These are phyloP conservation scores for Numida meleagris DNA, from an alignment of 2,113 vertebrate species.

Conservation along the genomic window DNA sequence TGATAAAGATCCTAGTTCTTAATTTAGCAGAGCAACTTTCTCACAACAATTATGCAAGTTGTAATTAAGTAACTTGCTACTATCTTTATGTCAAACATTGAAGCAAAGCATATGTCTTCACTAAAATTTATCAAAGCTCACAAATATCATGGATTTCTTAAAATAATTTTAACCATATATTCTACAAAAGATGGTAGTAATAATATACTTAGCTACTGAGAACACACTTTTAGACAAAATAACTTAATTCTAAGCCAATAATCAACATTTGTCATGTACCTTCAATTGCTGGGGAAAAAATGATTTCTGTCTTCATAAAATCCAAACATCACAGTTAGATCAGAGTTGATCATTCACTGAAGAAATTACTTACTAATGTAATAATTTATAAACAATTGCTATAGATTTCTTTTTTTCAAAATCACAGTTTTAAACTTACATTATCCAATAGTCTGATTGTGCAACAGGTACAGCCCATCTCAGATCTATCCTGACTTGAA, in stretches of 20 bases:
- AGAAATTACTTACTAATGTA: background rate
- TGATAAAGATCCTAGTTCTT: conserved; percentile 38
- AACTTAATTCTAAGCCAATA: background rate
- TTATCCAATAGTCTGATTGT: background rate
- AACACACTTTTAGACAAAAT: background rate
- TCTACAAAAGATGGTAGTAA: background rate
- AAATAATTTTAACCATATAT: background rate
- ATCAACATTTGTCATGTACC: background rate
- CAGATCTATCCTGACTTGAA: background rate
- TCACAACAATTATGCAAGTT: conserved; percentile 48
- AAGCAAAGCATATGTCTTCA: conserved; percentile 43
- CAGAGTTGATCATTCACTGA: background rate
- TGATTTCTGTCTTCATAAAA: background rate
- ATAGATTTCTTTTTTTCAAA: background rate
- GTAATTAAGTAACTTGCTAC: conserved; percentile 56
- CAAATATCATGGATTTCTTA: background rate
- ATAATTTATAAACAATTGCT: background rate
- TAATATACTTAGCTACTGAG: background rate
- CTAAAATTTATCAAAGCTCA: conserved; percentile 17
- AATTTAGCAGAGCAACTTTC: conserved; percentile 38
- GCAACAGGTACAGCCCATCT: background rate
- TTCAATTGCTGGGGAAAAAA: background rate
- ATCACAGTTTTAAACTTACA: background rate
- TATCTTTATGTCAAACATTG: conserved; percentile 52
- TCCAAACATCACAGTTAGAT: background rate